Base-by-base conservation (phyloP, 2,797 vertebrate genomes). In the Geotrypetes seraphini region DNA sequence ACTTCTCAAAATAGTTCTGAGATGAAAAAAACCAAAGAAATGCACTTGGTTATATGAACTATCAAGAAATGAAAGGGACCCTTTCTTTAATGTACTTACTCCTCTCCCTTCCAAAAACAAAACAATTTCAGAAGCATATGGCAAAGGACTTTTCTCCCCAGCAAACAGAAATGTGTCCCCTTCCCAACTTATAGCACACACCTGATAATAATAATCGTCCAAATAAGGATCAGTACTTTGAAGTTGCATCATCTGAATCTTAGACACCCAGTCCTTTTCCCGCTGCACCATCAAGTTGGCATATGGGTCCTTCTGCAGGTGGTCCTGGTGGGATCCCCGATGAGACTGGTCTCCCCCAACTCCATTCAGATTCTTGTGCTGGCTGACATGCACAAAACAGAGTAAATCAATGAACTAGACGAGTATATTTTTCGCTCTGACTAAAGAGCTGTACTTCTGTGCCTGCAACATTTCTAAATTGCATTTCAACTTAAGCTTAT, bases 161-260 rank as follows among this genome's bases (percentile, higher is more conserved):
- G n/a, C n/a, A n/a, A n/a, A n/a, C n/a, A n/a, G n/a, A n/a, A n/a
- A n/a, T n/a, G n/a, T n/a, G n/a, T n/a, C n/a, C n/a, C n/a, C n/a
- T n/a, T n/a, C n/a, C n/a, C n/a, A n/a, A n/a, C n/a, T n/a, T n/a
- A n/a, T n/a, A n/a, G n/a, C n/a, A n/a, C n/a, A n/a, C n/a, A 92
- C 94, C 89, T 97, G 92, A 46, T 98, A 97, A 63, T 98, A 98
- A 72, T 93, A 98, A 40, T 98, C 95, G 33, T 97, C 92, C 72
- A 96, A 74, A 62, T 95, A 96, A 4, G 93, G 91, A 41, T 97
- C 95, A 31, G 93, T 96, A 76, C 92, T 97, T 50, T 97, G 93
- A 27, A 98, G 79, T 35, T 98, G 95, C 91, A 98, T 95, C 89
- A 98, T 96, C 64, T 98, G 95, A 53, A 98, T 96, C 47, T 91